A percentile compares a stretch with the other conserved stretches of the same genome.
Conservation (phyloP, 2,888 invertebrate genomes). For the Notodonta ziczac region DNA sequence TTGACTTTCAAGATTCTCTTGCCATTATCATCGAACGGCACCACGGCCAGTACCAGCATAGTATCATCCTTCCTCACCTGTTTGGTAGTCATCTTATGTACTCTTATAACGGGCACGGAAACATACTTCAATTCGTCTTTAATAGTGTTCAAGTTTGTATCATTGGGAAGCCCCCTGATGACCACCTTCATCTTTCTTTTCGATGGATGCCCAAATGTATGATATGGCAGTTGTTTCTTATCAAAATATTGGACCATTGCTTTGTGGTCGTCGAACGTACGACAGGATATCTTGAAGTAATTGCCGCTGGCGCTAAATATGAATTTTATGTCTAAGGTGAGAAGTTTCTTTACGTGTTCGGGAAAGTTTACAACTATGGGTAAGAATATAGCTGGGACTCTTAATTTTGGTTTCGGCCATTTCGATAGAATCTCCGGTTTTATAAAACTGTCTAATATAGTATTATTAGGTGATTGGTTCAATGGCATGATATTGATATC, state of each 20-base stretch:
- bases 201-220: conserved; percentile 60
- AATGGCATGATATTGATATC: not conserved
- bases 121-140: conserved; percentile 50
- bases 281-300: conserved; percentile 51
- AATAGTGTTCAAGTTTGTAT: conserved; percentile 45
- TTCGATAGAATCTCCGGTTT: conserved; percentile 33
- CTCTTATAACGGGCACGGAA: conserved; percentile 55
- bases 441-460: conserved; percentile 28
- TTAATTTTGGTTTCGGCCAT: conserved; percentile 52
- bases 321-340: conserved; percentile 47
- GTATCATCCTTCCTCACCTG: conserved; percentile 37
- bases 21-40: conserved; percentile 52
- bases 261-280: conserved; percentile 52
- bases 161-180: conserved; percentile 56
- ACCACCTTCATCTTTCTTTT: conserved; percentile 63
- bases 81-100: conserved; percentile 59
- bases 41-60: conserved; percentile 53
- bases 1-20: conserved; percentile 47
- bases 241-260: conserved; percentile 53
- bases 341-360: conserved; percentile 45
- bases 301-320: conserved; percentile 37
- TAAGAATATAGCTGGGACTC: conserved; percentile 58
- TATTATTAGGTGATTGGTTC: conserved; percentile 14
- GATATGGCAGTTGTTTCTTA: conserved; percentile 55
- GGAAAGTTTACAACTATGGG: conserved; percentile 39